Evolutionary conservation across 2,888 invertebrate species (phyloP).

Genomic region (Morpho achilles): DNA sequence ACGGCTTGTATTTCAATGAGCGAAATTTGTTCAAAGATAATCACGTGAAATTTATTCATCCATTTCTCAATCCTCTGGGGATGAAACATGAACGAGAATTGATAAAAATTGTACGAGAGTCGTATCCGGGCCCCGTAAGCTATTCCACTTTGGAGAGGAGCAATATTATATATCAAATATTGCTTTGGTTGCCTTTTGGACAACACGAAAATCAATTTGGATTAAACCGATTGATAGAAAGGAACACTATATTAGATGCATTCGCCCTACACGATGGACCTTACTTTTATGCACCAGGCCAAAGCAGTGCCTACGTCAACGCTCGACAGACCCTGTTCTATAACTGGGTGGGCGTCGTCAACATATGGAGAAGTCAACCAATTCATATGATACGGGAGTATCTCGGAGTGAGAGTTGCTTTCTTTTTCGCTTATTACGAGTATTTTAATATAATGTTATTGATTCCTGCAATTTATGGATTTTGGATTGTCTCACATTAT

Average conservation of each 20-base stretch:
- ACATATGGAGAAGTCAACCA: conserved; percentile 18
- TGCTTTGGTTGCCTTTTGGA: conserved; percentile 29
- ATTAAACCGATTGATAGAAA: conserved; percentile 19
- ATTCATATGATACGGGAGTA: conserved; percentile 19
- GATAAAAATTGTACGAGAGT: conserved; percentile 27
- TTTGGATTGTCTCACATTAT: no score
- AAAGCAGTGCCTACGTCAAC: conserved; percentile 37
- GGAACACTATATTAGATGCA: conserved; percentile 28
- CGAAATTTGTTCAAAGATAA: conserved; percentile 1
- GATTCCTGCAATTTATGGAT: no score
- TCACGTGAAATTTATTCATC: conserved; percentile 28
- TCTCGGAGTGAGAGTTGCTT: conserved; percentile 6
- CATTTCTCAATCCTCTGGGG: conserved; percentile 15
- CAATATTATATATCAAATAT: conserved; percentile 30
- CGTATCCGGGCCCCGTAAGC: conserved; percentile 25
- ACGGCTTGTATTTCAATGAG: conserved; percentile 21
- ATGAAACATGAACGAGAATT: conserved; percentile 22
- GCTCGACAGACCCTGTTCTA: conserved; percentile 40
- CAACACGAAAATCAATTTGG: conserved; percentile 27
- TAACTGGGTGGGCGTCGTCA: conserved; percentile 17
- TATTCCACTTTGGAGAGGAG: conserved; percentile 33
- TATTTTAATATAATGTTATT: no score
- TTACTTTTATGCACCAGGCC: conserved; percentile 26
- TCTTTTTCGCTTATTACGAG: no score
- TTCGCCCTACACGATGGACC: conserved; percentile 35